Base-by-base conservation (phyloP, 2,113 vertebrate genomes). In the Prinia subflava region DNA sequence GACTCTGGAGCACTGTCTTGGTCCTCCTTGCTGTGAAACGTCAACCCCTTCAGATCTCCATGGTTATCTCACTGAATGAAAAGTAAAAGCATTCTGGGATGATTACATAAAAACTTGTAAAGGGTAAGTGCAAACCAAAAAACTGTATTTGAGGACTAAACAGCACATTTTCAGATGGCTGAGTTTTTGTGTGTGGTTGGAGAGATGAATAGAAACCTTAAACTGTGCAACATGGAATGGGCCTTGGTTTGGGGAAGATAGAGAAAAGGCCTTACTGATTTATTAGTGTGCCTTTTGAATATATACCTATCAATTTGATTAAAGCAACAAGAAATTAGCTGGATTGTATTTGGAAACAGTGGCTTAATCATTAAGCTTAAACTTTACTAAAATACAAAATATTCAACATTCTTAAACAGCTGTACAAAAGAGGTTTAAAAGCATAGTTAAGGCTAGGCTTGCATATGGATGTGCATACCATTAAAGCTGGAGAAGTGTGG, bases 41-140 rank as follows among this genome's bases (percentile, higher is more conserved):
- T 94, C 93, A 96, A 18, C 80, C 88, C 44, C 79, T 93, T 86
- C 88, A 90, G 76, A 85, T 97, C 85, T 96, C 96, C 93, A 95
- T 95, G 90, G 93, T 96, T 97, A 96, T 96, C 88, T 93, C 57
- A 74, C 83, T 89, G 92, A 92, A 95, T 64, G 79, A 94, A 94
- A 94, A 83, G 80, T 90, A 90, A 94, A 86, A 93, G 77, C 73
- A 64, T 96, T 96, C 83, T 89, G 64, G 20, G 37, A 75, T 95
- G 95, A 89, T 90, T 94, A 95, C 57, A 81, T 92, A 93, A 90
- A 96, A 95, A 94, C 73, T 80, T 91, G 83, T 86, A 94, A 93
- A 94, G 79, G 88, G 31, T 92, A 92, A 90, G 21, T 71, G 49
- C 64, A 89, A 95, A 74, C 60, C 74, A 4, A 83, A 93, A 80